A percentile compares a stretch with the other conserved stretches of the same genome.
These are phyloP conservation scores for Macropodus opercularis DNA, from an alignment of 2,797 vertebrate species.

Conservation along the genomic window DNA sequence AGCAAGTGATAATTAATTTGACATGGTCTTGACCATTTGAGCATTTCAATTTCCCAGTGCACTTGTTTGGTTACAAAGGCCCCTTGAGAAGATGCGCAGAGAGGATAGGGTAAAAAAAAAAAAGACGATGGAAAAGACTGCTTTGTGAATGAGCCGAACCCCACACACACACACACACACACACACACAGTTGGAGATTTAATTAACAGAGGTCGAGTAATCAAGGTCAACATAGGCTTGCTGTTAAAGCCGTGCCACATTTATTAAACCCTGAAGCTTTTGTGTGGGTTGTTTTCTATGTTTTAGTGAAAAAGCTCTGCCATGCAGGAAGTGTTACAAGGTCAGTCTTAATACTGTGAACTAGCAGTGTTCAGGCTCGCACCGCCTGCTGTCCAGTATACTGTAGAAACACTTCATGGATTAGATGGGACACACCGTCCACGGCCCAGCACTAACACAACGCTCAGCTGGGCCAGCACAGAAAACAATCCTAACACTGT, in stretches of 20 bases:
- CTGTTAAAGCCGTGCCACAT: constrained; percentile 16
- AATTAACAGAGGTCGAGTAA: constrained; percentile 30
- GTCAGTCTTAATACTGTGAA: neutral
- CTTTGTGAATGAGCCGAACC: neutral
- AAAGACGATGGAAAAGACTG: neutral
- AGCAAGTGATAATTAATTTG: constrained; percentile 58
- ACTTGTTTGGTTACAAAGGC: constrained; percentile 24
- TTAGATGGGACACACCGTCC: too few species aligned
- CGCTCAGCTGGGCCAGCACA: too few species aligned
- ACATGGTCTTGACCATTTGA: constrained; percentile 44
- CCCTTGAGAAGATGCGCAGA: neutral
- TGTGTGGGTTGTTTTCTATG: neutral
- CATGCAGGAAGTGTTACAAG: neutral
- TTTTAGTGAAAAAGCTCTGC: neutral
- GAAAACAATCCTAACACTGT: too few species aligned
- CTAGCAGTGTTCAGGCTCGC: too few species aligned
- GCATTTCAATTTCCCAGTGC: constrained; percentile 40
- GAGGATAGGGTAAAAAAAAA: neutral
- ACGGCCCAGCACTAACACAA: too few species aligned
- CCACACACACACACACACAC: too few species aligned
- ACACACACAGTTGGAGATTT: constrained; percentile 1
- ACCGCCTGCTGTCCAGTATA: too few species aligned
- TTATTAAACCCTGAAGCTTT: constrained; percentile 7
- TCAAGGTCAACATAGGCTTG: constrained; percentile 16
- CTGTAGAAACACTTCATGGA: too few species aligned